A percentile compares a stretch with the other conserved stretches of the same genome.
phyloP scores from a whole-genome alignment of 2,888 invertebrate genomes.

The Ptilodon capucinus region DNA sequence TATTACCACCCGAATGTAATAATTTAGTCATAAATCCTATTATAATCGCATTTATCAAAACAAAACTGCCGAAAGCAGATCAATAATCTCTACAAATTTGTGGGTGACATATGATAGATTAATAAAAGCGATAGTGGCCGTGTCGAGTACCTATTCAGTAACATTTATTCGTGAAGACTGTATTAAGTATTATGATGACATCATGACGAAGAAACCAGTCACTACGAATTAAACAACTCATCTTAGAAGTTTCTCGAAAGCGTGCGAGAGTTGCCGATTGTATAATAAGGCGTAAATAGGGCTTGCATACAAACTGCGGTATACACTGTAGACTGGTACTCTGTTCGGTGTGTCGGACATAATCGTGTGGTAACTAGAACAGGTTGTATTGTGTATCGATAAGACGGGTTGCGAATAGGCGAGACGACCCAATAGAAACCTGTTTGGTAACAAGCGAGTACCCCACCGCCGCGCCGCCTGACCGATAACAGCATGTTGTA shows the following conservation, averaged over 20 bases:
- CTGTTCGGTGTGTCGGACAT: slow-evolving; percentile 10
- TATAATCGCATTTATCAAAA: too few relatives aligned
- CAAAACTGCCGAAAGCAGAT: too few relatives aligned
- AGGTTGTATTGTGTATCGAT: slow-evolving; percentile 21
- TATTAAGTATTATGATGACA: slow-evolving; percentile 36
- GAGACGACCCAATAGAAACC: slow-evolving; percentile 22
- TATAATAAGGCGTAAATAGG: slow-evolving; percentile 29
- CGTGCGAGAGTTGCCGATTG: slow-evolving; percentile 26
- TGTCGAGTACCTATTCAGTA: not conserved
- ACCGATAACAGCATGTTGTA: slow-evolving; percentile 32
- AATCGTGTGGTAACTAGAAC: slow-evolving; percentile 25
- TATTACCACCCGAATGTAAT: too few relatives aligned
- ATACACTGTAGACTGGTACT: slow-evolving; percentile 6
- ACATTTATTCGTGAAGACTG: slow-evolving; percentile 6
- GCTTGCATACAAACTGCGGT: slow-evolving; percentile 16
- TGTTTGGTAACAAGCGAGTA: slow-evolving; percentile 29
- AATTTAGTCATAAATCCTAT: too few relatives aligned
- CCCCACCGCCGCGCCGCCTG: slow-evolving; percentile 21
- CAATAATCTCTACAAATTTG: too few relatives aligned
- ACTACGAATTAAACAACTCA: slow-evolving; percentile 28
- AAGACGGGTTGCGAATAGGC: slow-evolving; percentile 12
- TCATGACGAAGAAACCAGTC: slow-evolving; percentile 23
- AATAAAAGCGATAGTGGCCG: not conserved
- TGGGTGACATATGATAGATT: too few relatives aligned
- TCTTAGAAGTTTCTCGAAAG: slow-evolving; percentile 38